These are phyloP conservation scores for Scaptomyza parva DNA, from an alignment of 2,888 invertebrate genomes.

Conservation along the genomic window DNA sequence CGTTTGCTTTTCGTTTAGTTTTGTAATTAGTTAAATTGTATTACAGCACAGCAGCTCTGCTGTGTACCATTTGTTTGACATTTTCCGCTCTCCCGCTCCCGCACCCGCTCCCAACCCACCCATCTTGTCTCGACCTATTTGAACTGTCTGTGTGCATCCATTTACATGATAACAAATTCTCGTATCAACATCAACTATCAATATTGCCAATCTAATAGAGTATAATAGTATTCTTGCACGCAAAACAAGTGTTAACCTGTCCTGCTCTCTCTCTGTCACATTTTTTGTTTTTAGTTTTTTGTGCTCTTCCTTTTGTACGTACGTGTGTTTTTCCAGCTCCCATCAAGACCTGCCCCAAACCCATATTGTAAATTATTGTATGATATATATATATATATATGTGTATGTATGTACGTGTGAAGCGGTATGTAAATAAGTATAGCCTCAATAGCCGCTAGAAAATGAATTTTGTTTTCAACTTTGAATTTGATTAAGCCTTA, in stretches of 20 bases:
- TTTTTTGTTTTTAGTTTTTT: conserved; percentile 2
- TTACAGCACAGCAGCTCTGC: conserved; percentile 5
- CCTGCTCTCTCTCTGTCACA: conserved; percentile 18
- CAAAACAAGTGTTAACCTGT: background rate
- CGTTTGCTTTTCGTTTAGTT: conserved; percentile 83
- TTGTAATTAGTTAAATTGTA: conserved; percentile 64
- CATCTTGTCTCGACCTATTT: background rate
- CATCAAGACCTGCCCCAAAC: conserved; percentile 20
- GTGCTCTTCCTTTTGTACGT: too few relatives aligned
- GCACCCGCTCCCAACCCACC: background rate
- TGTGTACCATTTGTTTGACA: conserved; percentile 11
- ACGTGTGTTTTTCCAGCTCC: background rate
- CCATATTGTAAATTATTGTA: conserved; percentile 50
- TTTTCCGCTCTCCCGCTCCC: background rate
- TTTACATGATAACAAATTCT: conserved; percentile 11
- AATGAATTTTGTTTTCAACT: conserved; percentile 42
- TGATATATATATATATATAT: conserved; percentile 47
- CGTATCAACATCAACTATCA: conserved; percentile 20
- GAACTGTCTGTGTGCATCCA: background rate
- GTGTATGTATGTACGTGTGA: conserved; percentile 25
- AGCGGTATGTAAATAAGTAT: conserved; percentile 64
- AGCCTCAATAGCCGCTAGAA: conserved; percentile 37
- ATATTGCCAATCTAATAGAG: conserved; percentile 6
- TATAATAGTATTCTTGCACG: conserved; percentile 17
- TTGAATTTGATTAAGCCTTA: conserved; percentile 50